A percentile compares a stretch with the other conserved stretches of the same genome.
phyloP scores from a whole-genome alignment of 37 sponge, comb jelly and placozoan species.

The Amphimedon queenslandica region DNA sequence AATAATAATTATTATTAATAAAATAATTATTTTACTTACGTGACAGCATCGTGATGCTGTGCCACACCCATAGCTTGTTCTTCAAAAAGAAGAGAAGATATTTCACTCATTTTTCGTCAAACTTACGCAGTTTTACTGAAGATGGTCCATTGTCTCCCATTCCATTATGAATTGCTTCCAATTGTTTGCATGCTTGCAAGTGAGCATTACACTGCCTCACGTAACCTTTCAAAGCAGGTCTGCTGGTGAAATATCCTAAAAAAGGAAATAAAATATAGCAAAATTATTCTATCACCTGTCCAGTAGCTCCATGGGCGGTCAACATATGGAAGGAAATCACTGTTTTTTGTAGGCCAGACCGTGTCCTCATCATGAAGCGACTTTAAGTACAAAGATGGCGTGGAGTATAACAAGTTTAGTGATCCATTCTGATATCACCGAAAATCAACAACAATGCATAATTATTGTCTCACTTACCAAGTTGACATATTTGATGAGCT shows the following conservation, averaged over 20 bases:
- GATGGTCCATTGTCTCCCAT: neutral
- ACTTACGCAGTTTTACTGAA: slow-evolving; percentile 7
- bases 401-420: slow-evolving; percentile 90
- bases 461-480: neutral
- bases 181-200: slow-evolving; percentile 90
- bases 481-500: slow-evolving; percentile 82
- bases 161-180: slow-evolving; percentile 45
- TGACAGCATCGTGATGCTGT: slow-evolving; percentile 98
- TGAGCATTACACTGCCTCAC: slow-evolving; percentile 67
- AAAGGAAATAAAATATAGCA: slow-evolving; percentile 19
- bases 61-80: slow-evolving; percentile 83
- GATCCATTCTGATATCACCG: slow-evolving; percentile 10
- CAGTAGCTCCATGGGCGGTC: slow-evolving; percentile 78
- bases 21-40: slow-evolving; percentile 33
- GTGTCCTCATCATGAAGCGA: slow-evolving; percentile 52
- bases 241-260: slow-evolving; percentile 91
- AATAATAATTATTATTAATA: neutral
- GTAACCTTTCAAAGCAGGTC: slow-evolving; percentile 94
- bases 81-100: slow-evolving; percentile 1
- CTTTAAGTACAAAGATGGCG: slow-evolving; percentile 83
- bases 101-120: neutral
- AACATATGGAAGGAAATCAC: slow-evolving; percentile 97
- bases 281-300: slow-evolving; percentile 45
- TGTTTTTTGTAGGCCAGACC: slow-evolving; percentile 74
- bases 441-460: neutral